phyloP scores from a whole-genome alignment of 2,888 invertebrate species.

The Trichogramma dendrolimi region DNA sequence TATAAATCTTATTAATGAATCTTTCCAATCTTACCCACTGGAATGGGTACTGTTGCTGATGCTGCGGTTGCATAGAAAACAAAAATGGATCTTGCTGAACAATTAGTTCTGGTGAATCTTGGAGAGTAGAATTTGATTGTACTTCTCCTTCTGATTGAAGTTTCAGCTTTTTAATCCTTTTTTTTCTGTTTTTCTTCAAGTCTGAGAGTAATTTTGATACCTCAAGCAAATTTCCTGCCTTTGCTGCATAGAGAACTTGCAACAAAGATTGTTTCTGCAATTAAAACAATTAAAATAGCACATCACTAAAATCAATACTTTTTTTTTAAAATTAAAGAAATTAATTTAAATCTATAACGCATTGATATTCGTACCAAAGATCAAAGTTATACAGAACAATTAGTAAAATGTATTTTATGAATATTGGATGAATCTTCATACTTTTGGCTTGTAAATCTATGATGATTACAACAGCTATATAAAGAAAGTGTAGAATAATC shows the following conservation, averaged over 20 bases:
- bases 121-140: constrained; percentile 3
- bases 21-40: constrained; percentile 41
- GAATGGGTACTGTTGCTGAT: constrained; percentile 38
- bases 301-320: background rate
- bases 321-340: background rate
- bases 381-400: too few relatives aligned
- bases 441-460: background rate
- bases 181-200: constrained; percentile 44
- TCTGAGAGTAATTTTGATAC: constrained; percentile 39
- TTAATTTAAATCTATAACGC: background rate
- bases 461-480: background rate
- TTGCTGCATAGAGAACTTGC: constrained; percentile 42
- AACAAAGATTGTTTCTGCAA: constrained; percentile 43
- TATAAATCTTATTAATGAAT: constrained; percentile 1
- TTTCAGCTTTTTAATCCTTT: constrained; percentile 31
- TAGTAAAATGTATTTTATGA: too few relatives aligned
- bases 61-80: constrained; percentile 34
- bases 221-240: constrained; percentile 39
- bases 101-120: constrained; percentile 6
- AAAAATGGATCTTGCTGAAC: constrained; percentile 38
- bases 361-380: too few relatives aligned
- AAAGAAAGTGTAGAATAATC: background rate
- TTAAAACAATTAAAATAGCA: constrained; percentile 4
- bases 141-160: constrained; percentile 18
- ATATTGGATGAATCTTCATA: too few relatives aligned